These are phyloP conservation scores for Opisthocomus hoazin DNA, from an alignment of 2,113 vertebrate genomes.

Conservation along the genomic window DNA sequence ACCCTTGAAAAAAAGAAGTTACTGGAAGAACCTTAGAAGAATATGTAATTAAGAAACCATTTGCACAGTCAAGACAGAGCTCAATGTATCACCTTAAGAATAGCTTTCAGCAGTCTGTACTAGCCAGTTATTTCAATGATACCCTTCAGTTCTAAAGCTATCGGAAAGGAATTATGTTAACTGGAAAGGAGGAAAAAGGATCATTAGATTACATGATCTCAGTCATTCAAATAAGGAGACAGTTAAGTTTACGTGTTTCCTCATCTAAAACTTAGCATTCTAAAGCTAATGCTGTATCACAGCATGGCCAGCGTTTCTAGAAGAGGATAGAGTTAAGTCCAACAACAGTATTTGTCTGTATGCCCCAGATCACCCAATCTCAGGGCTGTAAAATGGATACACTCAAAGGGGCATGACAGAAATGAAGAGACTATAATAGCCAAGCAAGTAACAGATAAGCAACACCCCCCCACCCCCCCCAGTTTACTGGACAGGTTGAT, in stretches of 20 bases:
- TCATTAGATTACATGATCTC: background rate
- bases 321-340: background rate
- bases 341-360: background rate
- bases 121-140: background rate
- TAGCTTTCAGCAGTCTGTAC: background rate
- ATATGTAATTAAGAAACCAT: background rate
- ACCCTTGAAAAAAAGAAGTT: fast-evolving
- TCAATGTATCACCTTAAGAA: background rate
- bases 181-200: background rate
- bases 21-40: background rate
- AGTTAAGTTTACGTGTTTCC: background rate
- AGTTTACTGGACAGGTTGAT: background rate
- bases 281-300: background rate
- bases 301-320: background rate
- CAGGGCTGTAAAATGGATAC: background rate
- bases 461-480: fast-evolving
- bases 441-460: background rate
- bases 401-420: background rate
- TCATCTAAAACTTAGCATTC: background rate
- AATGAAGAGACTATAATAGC: background rate
- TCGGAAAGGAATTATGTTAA: background rate
- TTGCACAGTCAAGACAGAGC: background rate
- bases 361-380: background rate
- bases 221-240: background rate
- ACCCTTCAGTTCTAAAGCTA: background rate